Conservation (phyloP, 1,140 invertebrate species). For the Tetramorium alpestre region DNA sequence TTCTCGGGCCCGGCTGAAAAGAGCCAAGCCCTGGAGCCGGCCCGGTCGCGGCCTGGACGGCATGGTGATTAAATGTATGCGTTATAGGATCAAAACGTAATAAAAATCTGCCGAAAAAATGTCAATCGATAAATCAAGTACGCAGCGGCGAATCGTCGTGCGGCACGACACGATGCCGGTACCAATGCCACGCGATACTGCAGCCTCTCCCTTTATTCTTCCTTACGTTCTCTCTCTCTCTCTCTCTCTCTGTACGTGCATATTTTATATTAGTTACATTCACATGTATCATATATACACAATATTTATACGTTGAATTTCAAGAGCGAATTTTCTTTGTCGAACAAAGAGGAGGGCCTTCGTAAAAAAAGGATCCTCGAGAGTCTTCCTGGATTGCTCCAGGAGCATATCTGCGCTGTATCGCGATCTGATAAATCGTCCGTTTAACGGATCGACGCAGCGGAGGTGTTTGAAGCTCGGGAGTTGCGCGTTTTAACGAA, state of each 20-base stretch:
- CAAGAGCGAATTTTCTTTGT: slow-evolving; percentile 79
- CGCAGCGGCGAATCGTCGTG: slow-evolving; percentile 15
- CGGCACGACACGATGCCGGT: neutral
- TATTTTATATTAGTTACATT: neutral
- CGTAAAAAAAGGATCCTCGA: slow-evolving; percentile 62
- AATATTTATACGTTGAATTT: slow-evolving; percentile 49
- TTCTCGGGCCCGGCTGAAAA: neutral
- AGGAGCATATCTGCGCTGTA: slow-evolving; percentile 47
- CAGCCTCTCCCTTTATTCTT: no score
- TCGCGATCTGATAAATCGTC: neutral
- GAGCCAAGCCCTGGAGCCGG: neutral
- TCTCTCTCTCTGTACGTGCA: neutral
- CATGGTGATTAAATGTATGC: slow-evolving; percentile 71
- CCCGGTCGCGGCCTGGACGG: no score
- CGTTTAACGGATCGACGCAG: neutral
- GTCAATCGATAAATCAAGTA: slow-evolving; percentile 80
- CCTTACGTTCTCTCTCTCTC: neutral
- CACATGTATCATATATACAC: neutral
- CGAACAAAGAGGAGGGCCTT: slow-evolving; percentile 62
- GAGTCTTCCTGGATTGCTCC: neutral
- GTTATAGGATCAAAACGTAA: slow-evolving; percentile 78
- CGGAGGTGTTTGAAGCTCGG: neutral
- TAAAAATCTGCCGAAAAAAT: slow-evolving; percentile 80
- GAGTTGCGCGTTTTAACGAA: neutral
- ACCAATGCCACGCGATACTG: neutral